Percentiles rank a stretch among this genome's conserved stretches.
Conservation (phyloP, 2,797 vertebrate genomes). For the Bufotes viridis region DNA sequence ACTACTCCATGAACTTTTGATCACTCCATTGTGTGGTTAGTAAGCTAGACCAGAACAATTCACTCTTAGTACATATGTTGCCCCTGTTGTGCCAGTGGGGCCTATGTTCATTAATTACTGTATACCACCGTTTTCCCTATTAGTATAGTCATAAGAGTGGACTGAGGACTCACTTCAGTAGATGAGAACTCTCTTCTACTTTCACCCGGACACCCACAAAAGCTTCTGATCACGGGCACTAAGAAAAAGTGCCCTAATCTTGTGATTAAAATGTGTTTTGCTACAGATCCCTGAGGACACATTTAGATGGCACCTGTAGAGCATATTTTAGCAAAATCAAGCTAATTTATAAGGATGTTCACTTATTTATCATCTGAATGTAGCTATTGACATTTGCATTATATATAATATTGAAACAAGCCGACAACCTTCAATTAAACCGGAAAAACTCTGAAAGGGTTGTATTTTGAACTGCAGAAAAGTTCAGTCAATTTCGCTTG, state of each 20-base stretch:
- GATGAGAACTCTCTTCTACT: not conserved
- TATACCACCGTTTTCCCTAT: not conserved
- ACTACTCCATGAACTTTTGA: no score
- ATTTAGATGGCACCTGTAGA: not conserved
- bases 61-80: no score
- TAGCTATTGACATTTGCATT: not conserved
- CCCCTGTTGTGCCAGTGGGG: no score
- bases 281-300: not conserved
- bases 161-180: not conserved
- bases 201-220: not conserved
- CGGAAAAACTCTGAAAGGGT: not conserved
- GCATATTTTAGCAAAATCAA: not conserved
- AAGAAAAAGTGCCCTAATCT: not conserved
- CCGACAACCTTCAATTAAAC: conserved; percentile 17
- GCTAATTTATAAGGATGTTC: not conserved
- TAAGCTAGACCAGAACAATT: no score
- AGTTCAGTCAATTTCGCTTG: not conserved
- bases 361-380: not conserved
- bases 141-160: not conserved
- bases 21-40: no score
- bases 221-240: not conserved
- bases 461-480: conserved; percentile 1
- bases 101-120: not conserved
- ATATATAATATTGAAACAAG: conserved; percentile 5
- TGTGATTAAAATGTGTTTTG: not conserved